Percentiles rank a stretch among this genome's conserved stretches.
Conservation (phyloP, 2,113 vertebrate genomes). For the Cariama cristata region DNA sequence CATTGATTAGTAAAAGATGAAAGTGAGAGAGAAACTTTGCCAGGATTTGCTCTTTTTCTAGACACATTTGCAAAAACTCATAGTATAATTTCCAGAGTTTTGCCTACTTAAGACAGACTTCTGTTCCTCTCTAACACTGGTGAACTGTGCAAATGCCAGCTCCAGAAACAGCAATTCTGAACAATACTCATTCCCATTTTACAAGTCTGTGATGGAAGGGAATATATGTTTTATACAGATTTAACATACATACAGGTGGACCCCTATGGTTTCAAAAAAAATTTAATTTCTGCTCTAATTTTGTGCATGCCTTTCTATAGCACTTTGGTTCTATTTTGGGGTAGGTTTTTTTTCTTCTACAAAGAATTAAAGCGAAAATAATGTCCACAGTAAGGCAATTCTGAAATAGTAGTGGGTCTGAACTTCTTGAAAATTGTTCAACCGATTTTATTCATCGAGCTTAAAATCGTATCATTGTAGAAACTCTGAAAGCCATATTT, state of each 20-base stretch:
- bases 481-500: constrained; percentile 6
- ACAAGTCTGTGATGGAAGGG: not conserved
- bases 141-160: not conserved
- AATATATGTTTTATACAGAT: not conserved
- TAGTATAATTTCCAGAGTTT: not conserved
- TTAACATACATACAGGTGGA: not conserved
- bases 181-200: not conserved
- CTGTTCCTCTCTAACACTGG: not conserved
- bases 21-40: not conserved
- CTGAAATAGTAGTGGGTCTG: not conserved
- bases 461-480: not conserved
- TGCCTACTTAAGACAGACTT: not conserved
- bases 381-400: not conserved
- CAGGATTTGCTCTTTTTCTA: not conserved
- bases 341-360: not conserved
- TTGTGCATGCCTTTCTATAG: not conserved
- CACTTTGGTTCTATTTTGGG: not conserved
- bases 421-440: not conserved
- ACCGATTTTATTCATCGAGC: not conserved
- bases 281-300: not conserved
- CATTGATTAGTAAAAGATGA: not conserved
- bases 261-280: not conserved
- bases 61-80: not conserved
- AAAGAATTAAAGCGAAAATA: not conserved
- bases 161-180: not conserved